phyloP scores from a whole-genome alignment of 1,140 invertebrate genomes.

The Heliconius congener region DNA sequence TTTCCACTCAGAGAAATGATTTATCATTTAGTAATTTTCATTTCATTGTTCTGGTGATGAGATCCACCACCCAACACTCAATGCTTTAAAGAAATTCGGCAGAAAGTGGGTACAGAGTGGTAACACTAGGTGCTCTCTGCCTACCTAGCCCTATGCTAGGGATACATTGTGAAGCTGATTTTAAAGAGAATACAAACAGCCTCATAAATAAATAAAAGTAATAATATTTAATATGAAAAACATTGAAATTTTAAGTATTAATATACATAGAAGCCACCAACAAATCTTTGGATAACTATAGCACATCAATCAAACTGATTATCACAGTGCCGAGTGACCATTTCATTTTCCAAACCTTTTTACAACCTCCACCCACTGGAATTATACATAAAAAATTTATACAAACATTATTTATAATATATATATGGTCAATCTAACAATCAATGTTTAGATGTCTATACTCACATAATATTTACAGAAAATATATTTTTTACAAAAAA shows the following conservation, averaged over 20 bases:
- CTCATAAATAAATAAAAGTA: too few species aligned
- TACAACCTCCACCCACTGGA: neutral
- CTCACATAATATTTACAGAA: neutral
- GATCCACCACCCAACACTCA: too few species aligned
- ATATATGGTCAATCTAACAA: neutral
- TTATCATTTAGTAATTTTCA: too few species aligned
- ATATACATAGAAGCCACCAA: constrained; percentile 43
- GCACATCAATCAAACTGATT: constrained; percentile 42
- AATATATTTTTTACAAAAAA: neutral
- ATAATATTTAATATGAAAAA: too few species aligned
- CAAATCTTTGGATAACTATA: constrained; percentile 8
- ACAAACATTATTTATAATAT: neutral
- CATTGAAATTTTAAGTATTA: neutral
- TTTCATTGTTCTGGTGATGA: too few species aligned
- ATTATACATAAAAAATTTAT: neutral
- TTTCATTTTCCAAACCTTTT: neutral
- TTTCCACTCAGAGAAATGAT: too few species aligned
- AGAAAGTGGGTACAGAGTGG: too few species aligned
- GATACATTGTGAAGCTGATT: too few species aligned
- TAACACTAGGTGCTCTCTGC: too few species aligned
- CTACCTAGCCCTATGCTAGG: too few species aligned
- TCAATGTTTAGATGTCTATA: neutral
- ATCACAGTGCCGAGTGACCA: constrained; percentile 47
- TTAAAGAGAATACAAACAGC: too few species aligned
- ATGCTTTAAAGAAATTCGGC: too few species aligned